Evolutionary conservation across 2,888 invertebrate species (phyloP).

Genomic region (Chrysomela aeneicollis): DNA sequence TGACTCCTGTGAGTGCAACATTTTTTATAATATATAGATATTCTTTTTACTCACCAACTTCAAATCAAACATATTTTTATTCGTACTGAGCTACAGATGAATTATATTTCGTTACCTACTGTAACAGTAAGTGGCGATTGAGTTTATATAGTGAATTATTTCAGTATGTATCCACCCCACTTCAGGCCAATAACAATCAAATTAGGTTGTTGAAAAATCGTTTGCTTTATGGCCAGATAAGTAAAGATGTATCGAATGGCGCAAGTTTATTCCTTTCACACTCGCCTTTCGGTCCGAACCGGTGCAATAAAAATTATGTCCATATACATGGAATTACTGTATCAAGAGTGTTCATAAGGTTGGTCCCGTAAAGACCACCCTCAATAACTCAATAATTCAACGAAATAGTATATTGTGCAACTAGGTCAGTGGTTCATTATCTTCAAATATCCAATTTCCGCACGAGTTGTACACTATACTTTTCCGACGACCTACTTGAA

Average conservation of each 20-base stretch:
- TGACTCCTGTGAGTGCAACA: no score
- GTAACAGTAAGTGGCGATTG: constrained; percentile 45
- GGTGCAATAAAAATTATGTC: no score
- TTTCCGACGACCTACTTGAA: no score
- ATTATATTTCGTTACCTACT: constrained; percentile 44
- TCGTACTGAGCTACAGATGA: constrained; percentile 27
- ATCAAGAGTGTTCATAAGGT: no score
- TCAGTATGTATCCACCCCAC: constrained; percentile 49
- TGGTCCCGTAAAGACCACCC: no score
- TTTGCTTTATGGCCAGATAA: constrained; percentile 52
- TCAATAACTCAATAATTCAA: no score
- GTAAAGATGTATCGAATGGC: constrained; percentile 41
- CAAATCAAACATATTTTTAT: constrained; percentile 37
- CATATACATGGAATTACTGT: no score
- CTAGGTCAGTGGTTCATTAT: no score
- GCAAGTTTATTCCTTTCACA: constrained; percentile 20
- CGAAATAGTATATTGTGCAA: no score
- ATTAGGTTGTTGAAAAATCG: constrained; percentile 53
- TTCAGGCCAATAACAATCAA: constrained; percentile 37
- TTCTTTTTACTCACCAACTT: constrained; percentile 47
- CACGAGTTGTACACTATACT: no score
- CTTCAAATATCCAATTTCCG: no score
- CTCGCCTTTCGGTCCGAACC: background rate
- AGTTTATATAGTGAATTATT: constrained; percentile 53
- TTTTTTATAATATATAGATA: no score